A percentile compares a stretch with the other conserved stretches of the same genome.
Conservation (phyloP, 2,888 invertebrate species). For the Epinotia nisella region DNA sequence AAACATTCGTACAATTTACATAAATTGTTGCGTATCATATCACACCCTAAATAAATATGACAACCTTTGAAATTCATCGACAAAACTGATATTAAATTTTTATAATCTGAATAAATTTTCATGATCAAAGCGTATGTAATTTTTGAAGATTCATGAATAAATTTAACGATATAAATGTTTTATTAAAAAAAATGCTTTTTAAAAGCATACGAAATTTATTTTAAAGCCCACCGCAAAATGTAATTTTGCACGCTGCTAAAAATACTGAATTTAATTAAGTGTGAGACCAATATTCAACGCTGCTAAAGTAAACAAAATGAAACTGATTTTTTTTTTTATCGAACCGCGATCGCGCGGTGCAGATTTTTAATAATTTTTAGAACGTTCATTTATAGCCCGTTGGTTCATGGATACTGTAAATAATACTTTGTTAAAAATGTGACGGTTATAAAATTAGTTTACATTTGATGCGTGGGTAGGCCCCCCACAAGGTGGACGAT, state of each 20-base stretch:
- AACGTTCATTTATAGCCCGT: not conserved
- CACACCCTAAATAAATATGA: slow-evolving; percentile 29
- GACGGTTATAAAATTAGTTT: no score
- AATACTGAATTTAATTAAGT: not conserved
- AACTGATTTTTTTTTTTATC: not conserved
- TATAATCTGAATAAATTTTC: slow-evolving; percentile 16
- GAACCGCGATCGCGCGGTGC: not conserved
- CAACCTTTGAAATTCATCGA: slow-evolving; percentile 29
- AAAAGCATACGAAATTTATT: no score
- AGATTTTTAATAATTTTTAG: not conserved
- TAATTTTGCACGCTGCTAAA: not conserved
- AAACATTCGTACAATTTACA: slow-evolving; percentile 32
- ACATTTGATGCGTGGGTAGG: no score
- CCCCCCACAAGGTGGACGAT: no score
- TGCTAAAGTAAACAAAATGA: not conserved
- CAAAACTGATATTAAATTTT: slow-evolving; percentile 20
- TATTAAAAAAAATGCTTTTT: no score
- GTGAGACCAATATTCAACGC: not conserved
- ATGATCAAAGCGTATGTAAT: not conserved
- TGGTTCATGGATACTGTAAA: no score
- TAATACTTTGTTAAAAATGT: no score
- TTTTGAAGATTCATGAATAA: not conserved
- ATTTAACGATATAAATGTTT: no score
- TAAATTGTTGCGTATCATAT: slow-evolving; percentile 34
- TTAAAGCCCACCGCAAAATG: not conserved